phyloP scores from a whole-genome alignment of 2,113 vertebrate genomes.

The Micronycteris hirsuta region DNA sequence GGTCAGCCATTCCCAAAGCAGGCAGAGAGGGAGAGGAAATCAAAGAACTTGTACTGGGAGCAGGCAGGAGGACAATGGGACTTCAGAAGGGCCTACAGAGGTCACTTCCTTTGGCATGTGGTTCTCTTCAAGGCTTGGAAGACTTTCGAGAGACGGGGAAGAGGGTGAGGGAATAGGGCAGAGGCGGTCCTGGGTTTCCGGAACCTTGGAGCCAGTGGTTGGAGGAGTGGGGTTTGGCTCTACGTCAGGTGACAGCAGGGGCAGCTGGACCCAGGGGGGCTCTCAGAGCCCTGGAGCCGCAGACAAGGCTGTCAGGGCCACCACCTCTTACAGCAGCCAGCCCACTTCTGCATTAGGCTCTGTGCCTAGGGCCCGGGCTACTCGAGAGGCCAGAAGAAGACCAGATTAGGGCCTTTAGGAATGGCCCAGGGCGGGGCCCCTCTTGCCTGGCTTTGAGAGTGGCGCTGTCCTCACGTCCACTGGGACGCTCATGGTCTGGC shows the following conservation, averaged over 20 bases:
- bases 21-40: background rate
- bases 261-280: no score
- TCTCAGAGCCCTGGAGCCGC: background rate
- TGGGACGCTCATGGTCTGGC: background rate
- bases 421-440: background rate
- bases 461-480: background rate
- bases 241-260: background rate
- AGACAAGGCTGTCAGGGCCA: background rate
- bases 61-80: background rate
- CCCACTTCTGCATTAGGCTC: background rate
- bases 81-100: background rate
- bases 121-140: background rate
- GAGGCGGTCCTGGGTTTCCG: background rate
- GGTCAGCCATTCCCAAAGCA: background rate
- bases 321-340: accelerated
- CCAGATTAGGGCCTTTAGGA: background rate
- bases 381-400: background rate
- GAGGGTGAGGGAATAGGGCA: background rate
- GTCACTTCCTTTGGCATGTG: background rate
- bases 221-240: background rate
- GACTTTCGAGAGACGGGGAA: background rate
- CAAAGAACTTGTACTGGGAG: background rate
- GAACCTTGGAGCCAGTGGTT: background rate
- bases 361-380: accelerated
- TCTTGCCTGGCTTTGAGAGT: background rate